Conservation (phyloP, 2,888 invertebrate species). For the Caprella mutica region DNA sequence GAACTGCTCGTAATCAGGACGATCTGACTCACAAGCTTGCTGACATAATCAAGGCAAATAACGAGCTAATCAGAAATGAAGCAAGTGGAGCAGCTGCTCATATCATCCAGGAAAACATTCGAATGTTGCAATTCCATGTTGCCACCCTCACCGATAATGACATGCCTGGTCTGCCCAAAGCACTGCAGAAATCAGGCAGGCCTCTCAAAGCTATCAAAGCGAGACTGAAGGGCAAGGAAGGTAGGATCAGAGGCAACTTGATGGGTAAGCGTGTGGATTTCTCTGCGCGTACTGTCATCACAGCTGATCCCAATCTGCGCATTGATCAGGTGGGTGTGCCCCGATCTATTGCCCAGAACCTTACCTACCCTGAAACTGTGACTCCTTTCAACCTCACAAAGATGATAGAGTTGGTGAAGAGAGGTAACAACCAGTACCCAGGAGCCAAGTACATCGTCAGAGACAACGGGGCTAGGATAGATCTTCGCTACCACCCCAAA, state of each 20-base stretch:
- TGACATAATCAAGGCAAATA: slow-evolving; percentile 96
- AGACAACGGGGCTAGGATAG: slow-evolving; percentile 97
- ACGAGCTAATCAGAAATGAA: slow-evolving; percentile 88
- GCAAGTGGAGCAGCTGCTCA: slow-evolving; percentile 94
- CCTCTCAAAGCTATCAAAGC: slow-evolving; percentile 96
- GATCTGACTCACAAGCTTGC: slow-evolving; percentile 98
- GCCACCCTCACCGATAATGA: slow-evolving; percentile 97
- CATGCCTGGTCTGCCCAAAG: slow-evolving; percentile 94
- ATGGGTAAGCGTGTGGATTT: slow-evolving; percentile 99
- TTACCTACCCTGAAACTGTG: slow-evolving; percentile 98
- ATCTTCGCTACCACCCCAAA: slow-evolving; percentile 95
- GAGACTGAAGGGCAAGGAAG: slow-evolving; percentile 81
- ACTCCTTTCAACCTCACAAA: slow-evolving; percentile 98
- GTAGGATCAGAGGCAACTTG: slow-evolving; percentile 94
- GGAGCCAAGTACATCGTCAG: slow-evolving; percentile 98
- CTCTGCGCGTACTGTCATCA: slow-evolving; percentile 96
- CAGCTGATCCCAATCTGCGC: slow-evolving; percentile 85
- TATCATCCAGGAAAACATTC: slow-evolving; percentile 90
- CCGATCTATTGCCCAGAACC: slow-evolving; percentile 92
- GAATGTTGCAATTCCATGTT: slow-evolving; percentile 96
- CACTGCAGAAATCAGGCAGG: slow-evolving; percentile 98
- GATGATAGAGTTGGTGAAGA: slow-evolving; percentile 83
- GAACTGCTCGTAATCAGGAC: slow-evolving; percentile 94
- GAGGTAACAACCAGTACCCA: slow-evolving; percentile 97
- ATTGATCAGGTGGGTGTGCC: slow-evolving; percentile 98